These are phyloP conservation scores for Oscheius sp. DNA, from an alignment of 2,888 invertebrate species.

Conservation along the genomic window DNA sequence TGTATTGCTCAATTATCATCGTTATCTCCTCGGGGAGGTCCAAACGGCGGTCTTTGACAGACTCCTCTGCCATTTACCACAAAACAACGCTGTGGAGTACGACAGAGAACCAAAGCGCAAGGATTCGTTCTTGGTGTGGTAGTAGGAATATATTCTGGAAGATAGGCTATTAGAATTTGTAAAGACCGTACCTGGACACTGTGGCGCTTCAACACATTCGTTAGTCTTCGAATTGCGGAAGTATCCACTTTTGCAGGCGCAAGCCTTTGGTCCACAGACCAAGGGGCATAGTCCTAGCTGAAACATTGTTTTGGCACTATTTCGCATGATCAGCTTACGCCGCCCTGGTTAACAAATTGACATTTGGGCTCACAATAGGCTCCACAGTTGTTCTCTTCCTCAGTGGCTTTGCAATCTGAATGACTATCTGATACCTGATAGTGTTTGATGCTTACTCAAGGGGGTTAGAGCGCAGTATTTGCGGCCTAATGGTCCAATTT, in stretches of 20 bases:
- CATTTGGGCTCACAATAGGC: slow-evolving; percentile 22
- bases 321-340: neutral
- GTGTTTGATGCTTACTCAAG: neutral
- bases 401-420: slow-evolving; percentile 15
- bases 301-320: slow-evolving; percentile 1
- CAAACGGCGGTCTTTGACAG: neutral
- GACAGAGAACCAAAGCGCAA: slow-evolving; percentile 17
- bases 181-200: slow-evolving; percentile 18
- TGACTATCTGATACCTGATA: neutral
- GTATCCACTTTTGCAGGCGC: slow-evolving; percentile 6
- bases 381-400: slow-evolving; percentile 16
- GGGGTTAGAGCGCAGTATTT: neutral
- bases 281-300: slow-evolving; percentile 19
- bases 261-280: slow-evolving; percentile 8
- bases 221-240: slow-evolving; percentile 6
- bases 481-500: neutral
- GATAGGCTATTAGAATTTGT: neutral
- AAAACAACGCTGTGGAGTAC: neutral
- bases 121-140: slow-evolving; percentile 6
- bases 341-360: neutral
- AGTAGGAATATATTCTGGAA: neutral
- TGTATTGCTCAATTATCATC: neutral
- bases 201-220: neutral
- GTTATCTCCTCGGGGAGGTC: neutral
- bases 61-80: slow-evolving; percentile 3